Evolutionary conservation across 1,140 invertebrate species (phyloP).

Genomic region (Prorops nasuta): DNA sequence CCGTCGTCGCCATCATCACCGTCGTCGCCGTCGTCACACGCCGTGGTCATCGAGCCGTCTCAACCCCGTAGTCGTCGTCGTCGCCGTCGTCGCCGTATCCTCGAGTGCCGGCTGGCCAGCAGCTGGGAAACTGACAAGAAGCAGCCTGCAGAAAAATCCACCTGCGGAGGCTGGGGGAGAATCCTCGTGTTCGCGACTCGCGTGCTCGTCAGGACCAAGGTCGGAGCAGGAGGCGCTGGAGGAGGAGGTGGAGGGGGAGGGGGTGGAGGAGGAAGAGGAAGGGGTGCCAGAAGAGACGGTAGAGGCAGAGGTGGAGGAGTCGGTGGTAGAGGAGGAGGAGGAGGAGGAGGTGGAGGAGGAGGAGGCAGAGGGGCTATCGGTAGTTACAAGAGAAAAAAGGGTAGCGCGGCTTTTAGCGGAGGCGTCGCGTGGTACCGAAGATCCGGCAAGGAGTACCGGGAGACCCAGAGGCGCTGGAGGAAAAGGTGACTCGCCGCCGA

Average conservation of each 20-base stretch:
- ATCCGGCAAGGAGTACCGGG: too few relatives aligned
- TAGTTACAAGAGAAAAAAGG: too few relatives aligned
- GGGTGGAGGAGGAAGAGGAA: constrained; percentile 15
- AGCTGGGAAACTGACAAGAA: background rate
- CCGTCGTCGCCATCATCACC: constrained; percentile 42
- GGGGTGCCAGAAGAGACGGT: background rate
- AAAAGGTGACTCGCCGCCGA: constrained; percentile 52
- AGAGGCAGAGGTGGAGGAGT: background rate
- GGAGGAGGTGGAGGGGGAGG: constrained; percentile 10
- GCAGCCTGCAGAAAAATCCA: background rate
- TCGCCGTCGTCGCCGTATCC: constrained; percentile 18
- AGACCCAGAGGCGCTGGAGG: constrained; percentile 25
- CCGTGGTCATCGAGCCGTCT: constrained; percentile 6
- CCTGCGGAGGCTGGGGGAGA: too few relatives aligned
- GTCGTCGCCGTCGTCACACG: constrained; percentile 27
- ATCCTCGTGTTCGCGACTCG: too few relatives aligned
- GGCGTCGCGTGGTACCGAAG: too few relatives aligned
- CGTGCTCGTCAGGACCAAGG: background rate
- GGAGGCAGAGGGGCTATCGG: too few relatives aligned
- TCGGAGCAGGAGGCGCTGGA: constrained; percentile 7
- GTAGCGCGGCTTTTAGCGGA: too few relatives aligned
- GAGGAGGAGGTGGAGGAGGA: background rate
- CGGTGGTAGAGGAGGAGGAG: background rate
- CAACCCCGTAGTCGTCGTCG: constrained; percentile 8
- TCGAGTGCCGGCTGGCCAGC: background rate